Base-by-base conservation (phyloP, 1,140 invertebrate genomes). In the Limonius californicus region DNA sequence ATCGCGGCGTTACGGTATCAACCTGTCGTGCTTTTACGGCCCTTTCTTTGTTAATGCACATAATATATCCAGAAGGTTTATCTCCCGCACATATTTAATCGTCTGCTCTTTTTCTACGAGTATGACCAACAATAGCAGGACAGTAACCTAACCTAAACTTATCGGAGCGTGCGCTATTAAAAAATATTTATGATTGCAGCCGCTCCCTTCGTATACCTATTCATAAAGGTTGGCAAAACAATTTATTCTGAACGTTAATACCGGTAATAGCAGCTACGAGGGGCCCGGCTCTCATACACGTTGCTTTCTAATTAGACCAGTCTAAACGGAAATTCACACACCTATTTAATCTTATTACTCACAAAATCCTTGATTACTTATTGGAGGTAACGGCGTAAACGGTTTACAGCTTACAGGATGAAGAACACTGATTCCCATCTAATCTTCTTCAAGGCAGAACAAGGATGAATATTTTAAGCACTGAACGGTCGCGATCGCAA, bases 191-290 rank as follows among this genome's bases (percentile, higher is more conserved):
- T 50, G 45, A 50, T 50, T 50, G 45, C 45, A 50, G 45, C 45
- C 45, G 45, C 45, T 50, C 45, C 45, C 45, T 50, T 21, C 45
- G 45, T 50, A 50, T 50, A 50, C 20, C 45, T 50, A 50, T 50
- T 50, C 45, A 50, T 50, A 50, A 50, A 50, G 45, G 45, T 50
- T 50, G 45, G 45, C 45, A 50, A 50, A 50, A 50, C 45, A 50
- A 50, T 50, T 50, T 50, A 50, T 50, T 50, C 45, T 18, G 14
- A 50, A 50, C 45, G 45, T 50, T 50, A 50, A 50, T 50, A 50
- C 45, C 45, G 20, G 45, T 50, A 50, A 50, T 50, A 50, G 45
- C 45, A 50, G 45, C n/a, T 21, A 50, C 45, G n/a, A 50, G 45
- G 45, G 45, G 45, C 45, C 45, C 16, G 45, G 45, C 45, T 15